Conservation (phyloP, 2,888 invertebrate species). For the Cephus rjabovi region DNA sequence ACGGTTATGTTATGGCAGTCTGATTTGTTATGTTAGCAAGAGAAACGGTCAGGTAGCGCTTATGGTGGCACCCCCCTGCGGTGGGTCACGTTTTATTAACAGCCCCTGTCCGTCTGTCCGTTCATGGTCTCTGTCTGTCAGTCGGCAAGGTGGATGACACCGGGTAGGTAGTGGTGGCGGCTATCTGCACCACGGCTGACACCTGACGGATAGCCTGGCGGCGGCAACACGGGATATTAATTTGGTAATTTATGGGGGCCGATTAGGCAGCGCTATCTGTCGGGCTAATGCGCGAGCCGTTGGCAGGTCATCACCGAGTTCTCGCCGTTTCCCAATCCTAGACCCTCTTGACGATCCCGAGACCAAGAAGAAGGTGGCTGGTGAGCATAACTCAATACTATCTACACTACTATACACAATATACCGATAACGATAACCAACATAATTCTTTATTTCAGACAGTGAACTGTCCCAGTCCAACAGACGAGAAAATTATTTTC, state of each 20-base stretch:
- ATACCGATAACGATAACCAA: background rate
- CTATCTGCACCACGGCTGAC: conserved; percentile 60
- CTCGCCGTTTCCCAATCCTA: conserved; percentile 19
- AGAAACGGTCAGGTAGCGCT: conserved; percentile 4
- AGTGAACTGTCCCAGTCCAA: background rate
- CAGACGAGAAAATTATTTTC: background rate
- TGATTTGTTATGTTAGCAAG: background rate
- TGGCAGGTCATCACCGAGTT: conserved; percentile 59
- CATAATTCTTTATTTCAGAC: background rate
- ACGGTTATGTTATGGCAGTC: background rate
- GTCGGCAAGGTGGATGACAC: conserved; percentile 23
- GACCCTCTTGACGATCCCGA: conserved; percentile 34
- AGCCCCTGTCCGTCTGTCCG: background rate
- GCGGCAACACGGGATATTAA: conserved; percentile 63
- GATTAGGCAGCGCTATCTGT: conserved; percentile 64
- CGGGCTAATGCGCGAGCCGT: conserved; percentile 63
- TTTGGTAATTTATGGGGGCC: conserved; percentile 65
- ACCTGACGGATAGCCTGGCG: conserved; percentile 63
- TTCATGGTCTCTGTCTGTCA: conserved; percentile 9
- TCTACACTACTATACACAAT: background rate
- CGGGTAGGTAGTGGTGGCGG: conserved; percentile 21
- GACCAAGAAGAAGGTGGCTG: background rate
- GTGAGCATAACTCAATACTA: background rate
- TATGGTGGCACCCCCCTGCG: conserved; percentile 8
- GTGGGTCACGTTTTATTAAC: conserved; percentile 11